Percentiles rank a stretch among this genome's conserved stretches.
phyloP scores from a whole-genome alignment of 2,113 vertebrate species.

The Illadopsis cleaveri region DNA sequence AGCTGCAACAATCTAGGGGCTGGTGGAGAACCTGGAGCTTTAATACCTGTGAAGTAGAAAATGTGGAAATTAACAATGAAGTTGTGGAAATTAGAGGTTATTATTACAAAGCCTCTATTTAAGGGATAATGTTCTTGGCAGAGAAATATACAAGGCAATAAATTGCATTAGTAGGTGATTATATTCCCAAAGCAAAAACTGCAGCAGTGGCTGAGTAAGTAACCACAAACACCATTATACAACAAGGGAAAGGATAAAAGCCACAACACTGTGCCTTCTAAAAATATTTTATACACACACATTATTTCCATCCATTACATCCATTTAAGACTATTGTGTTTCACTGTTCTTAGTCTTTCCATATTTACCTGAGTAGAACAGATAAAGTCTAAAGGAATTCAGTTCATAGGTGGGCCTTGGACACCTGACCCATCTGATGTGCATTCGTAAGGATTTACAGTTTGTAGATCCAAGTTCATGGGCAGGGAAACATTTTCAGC shows the following conservation, averaged over 20 bases:
- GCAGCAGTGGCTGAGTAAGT: conserved; percentile 27
- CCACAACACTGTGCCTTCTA: neutral
- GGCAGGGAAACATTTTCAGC: neutral
- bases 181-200: conserved; percentile 51
- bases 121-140: conserved; percentile 64
- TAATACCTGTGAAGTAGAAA: neutral
- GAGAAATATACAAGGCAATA: conserved; percentile 57
- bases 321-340: neutral
- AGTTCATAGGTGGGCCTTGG: neutral
- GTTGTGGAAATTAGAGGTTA: conserved; percentile 53
- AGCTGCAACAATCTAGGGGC: neutral
- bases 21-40: neutral
- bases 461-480: neutral
- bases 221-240: conserved; percentile 39
- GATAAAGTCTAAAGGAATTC: neutral
- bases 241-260: conserved; percentile 18
- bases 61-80: conserved; percentile 40
- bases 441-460: neutral
- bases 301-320: neutral
- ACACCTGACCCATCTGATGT: neutral
- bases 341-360: neutral
- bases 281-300: neutral
- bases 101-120: conserved; percentile 58
- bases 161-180: conserved; percentile 57
- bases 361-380: neutral